Conservation (phyloP, 2,113 vertebrate genomes). For the Prunella himalayana region DNA sequence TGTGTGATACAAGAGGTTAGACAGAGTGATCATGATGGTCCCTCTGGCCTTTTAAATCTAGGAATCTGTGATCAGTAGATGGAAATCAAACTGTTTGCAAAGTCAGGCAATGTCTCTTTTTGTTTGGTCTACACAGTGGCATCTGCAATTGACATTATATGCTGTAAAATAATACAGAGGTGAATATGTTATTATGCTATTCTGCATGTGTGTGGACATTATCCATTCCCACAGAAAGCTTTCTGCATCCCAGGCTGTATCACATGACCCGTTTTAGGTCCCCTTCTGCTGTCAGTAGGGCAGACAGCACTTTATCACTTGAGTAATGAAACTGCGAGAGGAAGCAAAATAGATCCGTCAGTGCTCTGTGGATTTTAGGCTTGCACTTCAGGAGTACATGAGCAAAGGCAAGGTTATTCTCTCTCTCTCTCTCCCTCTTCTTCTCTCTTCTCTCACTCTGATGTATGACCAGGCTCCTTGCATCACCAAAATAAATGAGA, state of each 20-base stretch:
- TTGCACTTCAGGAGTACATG: neutral
- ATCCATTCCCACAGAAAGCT: neutral
- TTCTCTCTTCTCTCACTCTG: neutral
- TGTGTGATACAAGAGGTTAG: neutral
- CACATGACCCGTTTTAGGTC: neutral
- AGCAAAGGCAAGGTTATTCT: neutral
- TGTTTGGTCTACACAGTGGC: neutral
- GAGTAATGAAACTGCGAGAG: neutral
- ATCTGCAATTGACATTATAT: neutral
- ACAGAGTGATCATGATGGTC: neutral
- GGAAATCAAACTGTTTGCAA: neutral
- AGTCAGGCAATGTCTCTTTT: neutral
- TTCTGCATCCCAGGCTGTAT: neutral
- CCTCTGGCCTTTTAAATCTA: constrained; percentile 25
- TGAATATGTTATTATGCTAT: neutral
- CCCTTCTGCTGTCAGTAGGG: neutral
- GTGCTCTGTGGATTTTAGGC: neutral
- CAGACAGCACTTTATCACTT: neutral
- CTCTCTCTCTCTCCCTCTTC: neutral
- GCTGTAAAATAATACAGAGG: neutral
- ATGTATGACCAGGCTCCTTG: neutral
- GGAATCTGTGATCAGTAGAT: neutral
- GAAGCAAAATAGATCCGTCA: neutral
- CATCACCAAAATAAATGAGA: neutral
- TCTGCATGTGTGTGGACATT: neutral